A percentile compares a stretch with the other conserved stretches of the same genome.
Evolutionary conservation across 2,797 vertebrate genomes (phyloP).

Genomic region (Halcyon badia): DNA sequence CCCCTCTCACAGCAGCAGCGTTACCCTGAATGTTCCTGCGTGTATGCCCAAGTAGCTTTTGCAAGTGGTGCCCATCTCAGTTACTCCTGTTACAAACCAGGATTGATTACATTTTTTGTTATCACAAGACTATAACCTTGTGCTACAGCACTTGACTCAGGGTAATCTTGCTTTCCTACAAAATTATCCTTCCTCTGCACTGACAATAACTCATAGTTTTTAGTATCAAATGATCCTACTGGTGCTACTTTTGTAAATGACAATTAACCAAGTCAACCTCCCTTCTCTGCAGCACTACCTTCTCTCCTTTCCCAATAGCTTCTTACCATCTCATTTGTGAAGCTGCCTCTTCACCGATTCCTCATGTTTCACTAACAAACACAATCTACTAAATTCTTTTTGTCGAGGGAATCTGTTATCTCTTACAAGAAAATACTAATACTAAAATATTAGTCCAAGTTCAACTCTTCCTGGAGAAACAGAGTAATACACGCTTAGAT

Average conservation of each 20-base stretch:
- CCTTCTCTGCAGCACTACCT: background rate
- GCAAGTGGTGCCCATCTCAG: background rate
- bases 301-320: background rate
- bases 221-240: background rate
- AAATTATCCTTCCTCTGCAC: background rate
- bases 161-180: background rate
- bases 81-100: background rate
- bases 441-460: background rate
- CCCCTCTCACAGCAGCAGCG: background rate
- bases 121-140: background rate
- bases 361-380: background rate
- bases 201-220: background rate
- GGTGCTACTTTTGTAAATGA: background rate
- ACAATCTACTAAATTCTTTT: background rate
- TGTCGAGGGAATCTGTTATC: background rate
- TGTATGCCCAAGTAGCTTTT: background rate
- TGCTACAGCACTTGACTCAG: background rate
- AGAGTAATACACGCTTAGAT: background rate
- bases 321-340: background rate
- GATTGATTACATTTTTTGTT: background rate
- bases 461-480: background rate
- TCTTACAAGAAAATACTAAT: background rate
- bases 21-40: accelerated
- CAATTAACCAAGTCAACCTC: background rate
- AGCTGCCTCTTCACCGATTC: background rate